phyloP scores from a whole-genome alignment of 1,140 invertebrate species.

The Drusus annulatus region DNA sequence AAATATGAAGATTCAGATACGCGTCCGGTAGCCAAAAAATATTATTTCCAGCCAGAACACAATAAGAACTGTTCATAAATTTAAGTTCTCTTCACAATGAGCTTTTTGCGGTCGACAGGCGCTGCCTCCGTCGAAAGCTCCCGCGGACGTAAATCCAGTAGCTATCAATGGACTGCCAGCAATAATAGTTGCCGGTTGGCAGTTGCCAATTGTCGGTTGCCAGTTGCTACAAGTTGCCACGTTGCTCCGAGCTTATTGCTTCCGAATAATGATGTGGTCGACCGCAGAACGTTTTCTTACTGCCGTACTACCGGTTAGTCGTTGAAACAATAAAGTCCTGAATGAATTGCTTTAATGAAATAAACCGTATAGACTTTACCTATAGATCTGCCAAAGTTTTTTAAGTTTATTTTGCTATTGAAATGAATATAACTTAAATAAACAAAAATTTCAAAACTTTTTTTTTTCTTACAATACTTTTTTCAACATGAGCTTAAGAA shows the following conservation, averaged over 20 bases:
- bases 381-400: too few relatives aligned
- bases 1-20: background rate
- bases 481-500: too few relatives aligned
- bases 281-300: background rate
- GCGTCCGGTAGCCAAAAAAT: conserved; percentile 2
- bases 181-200: too few relatives aligned
- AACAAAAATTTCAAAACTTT: too few relatives aligned
- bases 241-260: background rate
- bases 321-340: background rate
- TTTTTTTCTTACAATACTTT: too few relatives aligned
- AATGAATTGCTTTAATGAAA: background rate
- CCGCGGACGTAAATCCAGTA: conserved; percentile 51
- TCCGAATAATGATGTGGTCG: conserved; percentile 33
- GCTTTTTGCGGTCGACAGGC: conserved; percentile 44
- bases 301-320: background rate
- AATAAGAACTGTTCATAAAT: conserved; percentile 37
- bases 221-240: too few relatives aligned
- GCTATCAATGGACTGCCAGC: conserved; percentile 41
- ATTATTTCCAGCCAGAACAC: conserved; percentile 5
- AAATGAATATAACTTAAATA: too few relatives aligned
- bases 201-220: too few relatives aligned
- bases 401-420: too few relatives aligned
- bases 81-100: conserved; percentile 30
- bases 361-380: too few relatives aligned
- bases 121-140: background rate